These are phyloP conservation scores for Papilio aristodemus DNA, from an alignment of 1,140 invertebrate species.

Conservation along the genomic window DNA sequence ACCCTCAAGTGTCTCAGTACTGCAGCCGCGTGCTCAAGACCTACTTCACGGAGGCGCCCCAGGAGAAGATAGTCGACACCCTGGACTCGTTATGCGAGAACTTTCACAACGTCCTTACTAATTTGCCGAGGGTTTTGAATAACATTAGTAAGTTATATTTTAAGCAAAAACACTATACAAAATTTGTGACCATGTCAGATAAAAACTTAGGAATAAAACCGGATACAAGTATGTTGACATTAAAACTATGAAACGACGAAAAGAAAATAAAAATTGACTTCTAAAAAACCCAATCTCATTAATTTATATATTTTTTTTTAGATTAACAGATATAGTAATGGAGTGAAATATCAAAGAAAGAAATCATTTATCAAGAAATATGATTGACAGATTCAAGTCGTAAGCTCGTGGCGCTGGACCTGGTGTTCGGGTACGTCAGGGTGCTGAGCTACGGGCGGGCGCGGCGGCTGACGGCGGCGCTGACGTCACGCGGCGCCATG, in stretches of 20 bases:
- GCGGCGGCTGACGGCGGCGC: slow-evolving; percentile 75
- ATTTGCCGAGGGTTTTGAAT: slow-evolving; percentile 82
- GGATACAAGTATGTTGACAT: too few relatives aligned
- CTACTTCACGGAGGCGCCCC: slow-evolving; percentile 64
- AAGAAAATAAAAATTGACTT: too few relatives aligned
- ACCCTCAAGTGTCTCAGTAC: slow-evolving; percentile 68
- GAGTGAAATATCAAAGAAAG: too few relatives aligned
- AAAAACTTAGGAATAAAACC: too few relatives aligned
- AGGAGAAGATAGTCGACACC: slow-evolving; percentile 59
- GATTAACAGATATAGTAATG: too few relatives aligned
- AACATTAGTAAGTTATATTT: slow-evolving; percentile 78
- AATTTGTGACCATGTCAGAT: too few relatives aligned
- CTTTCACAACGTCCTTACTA: slow-evolving; percentile 80
- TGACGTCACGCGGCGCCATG: slow-evolving; percentile 71
- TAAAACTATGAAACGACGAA: too few relatives aligned
- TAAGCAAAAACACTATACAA: too few relatives aligned
- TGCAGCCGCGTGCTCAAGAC: slow-evolving; percentile 61
- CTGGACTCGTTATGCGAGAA: slow-evolving; percentile 82
- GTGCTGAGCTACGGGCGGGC: slow-evolving; percentile 66
- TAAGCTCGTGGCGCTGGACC: slow-evolving; percentile 81
- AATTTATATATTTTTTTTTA: too few relatives aligned
- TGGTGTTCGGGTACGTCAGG: slow-evolving; percentile 82
- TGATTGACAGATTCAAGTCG: slow-evolving; percentile 81
- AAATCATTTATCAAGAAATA: too few relatives aligned
- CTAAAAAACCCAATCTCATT: too few relatives aligned